Evolutionary conservation across 2,113 vertebrate species (phyloP).

Genomic region (Phylloscopus trochiloides): DNA sequence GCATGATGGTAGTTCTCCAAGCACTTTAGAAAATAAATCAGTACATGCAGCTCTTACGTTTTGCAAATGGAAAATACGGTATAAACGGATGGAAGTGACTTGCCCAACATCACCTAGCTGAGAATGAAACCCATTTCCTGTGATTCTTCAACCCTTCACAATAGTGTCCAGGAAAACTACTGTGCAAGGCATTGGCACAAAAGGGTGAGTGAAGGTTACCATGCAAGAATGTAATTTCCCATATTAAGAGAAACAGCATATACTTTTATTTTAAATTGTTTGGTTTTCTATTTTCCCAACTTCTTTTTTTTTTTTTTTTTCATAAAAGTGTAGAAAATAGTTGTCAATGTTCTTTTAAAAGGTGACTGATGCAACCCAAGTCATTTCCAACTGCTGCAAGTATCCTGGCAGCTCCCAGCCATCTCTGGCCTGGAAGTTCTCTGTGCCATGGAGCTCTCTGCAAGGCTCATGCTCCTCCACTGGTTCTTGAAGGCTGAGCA

Average conservation of each 20-base stretch:
- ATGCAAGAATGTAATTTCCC: background rate
- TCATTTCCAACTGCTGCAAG: background rate
- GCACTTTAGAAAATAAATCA: background rate
- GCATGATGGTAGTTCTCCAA: background rate
- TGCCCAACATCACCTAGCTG: background rate
- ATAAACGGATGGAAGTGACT: background rate
- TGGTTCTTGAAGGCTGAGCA: background rate
- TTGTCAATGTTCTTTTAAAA: background rate
- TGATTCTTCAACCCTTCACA: background rate
- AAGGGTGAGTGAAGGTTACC: background rate
- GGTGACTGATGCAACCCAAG: background rate
- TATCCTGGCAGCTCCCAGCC: background rate
- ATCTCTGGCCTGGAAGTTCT: background rate
- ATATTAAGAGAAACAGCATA: background rate
- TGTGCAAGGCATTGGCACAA: background rate
- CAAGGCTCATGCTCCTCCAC: background rate
- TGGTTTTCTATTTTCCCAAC: background rate
- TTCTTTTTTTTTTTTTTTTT: background rate
- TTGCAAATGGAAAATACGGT: background rate
- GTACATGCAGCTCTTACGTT: background rate
- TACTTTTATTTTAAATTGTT: background rate
- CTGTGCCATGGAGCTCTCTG: rapidly evolving
- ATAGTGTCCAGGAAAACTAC: background rate
- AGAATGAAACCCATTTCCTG: background rate
- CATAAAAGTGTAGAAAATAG: background rate